Evolutionary conservation across 2,888 invertebrate genomes (phyloP), one percentile per base, ranked within the genome.

Genomic region (Pegoplata infirma): DNA sequence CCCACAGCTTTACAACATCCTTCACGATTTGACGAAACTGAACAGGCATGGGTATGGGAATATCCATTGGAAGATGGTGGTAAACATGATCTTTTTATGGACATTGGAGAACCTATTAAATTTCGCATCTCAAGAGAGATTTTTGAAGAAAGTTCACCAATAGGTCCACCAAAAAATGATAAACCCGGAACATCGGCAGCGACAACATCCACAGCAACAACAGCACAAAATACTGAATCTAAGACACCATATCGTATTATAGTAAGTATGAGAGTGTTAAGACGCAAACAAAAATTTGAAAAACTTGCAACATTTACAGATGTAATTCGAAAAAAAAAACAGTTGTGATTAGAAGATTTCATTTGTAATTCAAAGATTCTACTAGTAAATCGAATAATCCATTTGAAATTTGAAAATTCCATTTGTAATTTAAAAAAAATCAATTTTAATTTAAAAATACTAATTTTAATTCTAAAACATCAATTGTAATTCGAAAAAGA

Each of bases 41-140:
- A 95, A 89, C 97, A 98, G 90, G 94, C 95, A 0, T 98, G 98
- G 98, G 94, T 98, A 0, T 98, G 98, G 98, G 96, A 98, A 86
- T 98, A 98, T 88, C 95, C 96, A 23, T 92, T 94, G 66, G 94
- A 93, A 6, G 95, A 95, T 87, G 96, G 95, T 82, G 93, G 92
- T 69, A 93, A 93, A 85, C 98, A 98, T 90, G 96, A 98, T 87
- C 91, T 98, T 36, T 97, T 95, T 86, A 97, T 98, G 97, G 98
- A 98, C 88, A 93, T 95, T 83, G 96, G 95, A 32, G 96, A 96
- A 90, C 92, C 93, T 49, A 94, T 95, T 81, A 93, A 96, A 85
- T 98, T 98, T 89, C 92, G 97, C 81, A 94, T 98, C 0, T 95
- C 96, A 8, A 95, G 95, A 80, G 98, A 98, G 90, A 90, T 91